A percentile compares a stretch with the other conserved stretches of the same genome.
Conservation (phyloP, 1,140 invertebrate species). For the Neomicropteryx cornuta region DNA sequence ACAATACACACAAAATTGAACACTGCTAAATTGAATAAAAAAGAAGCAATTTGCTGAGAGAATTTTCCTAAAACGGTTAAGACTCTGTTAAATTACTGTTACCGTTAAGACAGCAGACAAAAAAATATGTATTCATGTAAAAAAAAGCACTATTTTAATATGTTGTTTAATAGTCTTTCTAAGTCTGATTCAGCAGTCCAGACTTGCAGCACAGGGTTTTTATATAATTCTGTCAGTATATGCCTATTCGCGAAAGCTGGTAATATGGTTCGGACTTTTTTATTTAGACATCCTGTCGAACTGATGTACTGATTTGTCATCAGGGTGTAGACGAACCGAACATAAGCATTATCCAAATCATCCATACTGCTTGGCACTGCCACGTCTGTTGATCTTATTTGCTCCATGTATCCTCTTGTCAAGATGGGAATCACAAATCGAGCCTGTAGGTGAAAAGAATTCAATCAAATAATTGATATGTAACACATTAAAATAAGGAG, state of each 20-base stretch:
- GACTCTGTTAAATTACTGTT: no score
- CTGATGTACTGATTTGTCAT: slow-evolving; percentile 35
- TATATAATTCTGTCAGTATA: slow-evolving; percentile 23
- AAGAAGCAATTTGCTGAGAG: no score
- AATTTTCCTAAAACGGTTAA: no score
- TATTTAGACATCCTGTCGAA: slow-evolving; percentile 33
- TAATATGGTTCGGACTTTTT: slow-evolving; percentile 34
- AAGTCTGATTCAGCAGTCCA: slow-evolving; percentile 34
- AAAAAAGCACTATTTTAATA: no score
- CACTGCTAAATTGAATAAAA: no score
- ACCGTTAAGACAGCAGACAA: no score
- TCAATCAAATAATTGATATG: background rate
- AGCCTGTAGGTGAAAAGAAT: slow-evolving; percentile 31
- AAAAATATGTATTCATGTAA: no score
- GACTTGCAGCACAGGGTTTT: slow-evolving; percentile 31
- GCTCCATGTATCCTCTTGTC: slow-evolving; percentile 31
- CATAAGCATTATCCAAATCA: slow-evolving; percentile 37
- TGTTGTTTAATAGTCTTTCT: slow-evolving; percentile 15
- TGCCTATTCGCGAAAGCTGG: slow-evolving; percentile 27
- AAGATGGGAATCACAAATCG: slow-evolving; percentile 34
- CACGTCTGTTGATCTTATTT: slow-evolving; percentile 25
- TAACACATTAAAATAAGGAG: slow-evolving; percentile 4
- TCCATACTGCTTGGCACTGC: slow-evolving; percentile 26
- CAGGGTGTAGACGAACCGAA: slow-evolving; percentile 34
- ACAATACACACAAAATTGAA: no score